phyloP scores from a whole-genome alignment of 1,140 invertebrate species.

The Chionoecetes opilio region DNA sequence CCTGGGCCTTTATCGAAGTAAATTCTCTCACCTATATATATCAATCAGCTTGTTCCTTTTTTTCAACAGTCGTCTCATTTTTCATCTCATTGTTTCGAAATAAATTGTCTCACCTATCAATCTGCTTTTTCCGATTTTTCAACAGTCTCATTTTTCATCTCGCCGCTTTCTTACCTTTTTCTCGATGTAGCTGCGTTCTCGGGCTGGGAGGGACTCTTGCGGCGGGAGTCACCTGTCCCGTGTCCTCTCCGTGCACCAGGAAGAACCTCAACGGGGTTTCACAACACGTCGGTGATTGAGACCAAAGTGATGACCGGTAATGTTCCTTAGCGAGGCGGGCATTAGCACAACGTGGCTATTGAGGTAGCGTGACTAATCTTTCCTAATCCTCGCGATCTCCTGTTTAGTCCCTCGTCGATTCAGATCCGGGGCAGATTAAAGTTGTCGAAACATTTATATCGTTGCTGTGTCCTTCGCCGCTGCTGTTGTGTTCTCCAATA shows the following conservation, averaged over 20 bases:
- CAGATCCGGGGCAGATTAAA: neutral
- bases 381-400: neutral
- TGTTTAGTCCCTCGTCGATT: neutral
- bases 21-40: too few relatives aligned
- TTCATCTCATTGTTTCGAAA: neutral
- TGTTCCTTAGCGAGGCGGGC: neutral
- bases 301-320: neutral
- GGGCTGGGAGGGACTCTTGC: neutral
- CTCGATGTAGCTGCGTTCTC: neutral
- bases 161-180: neutral
- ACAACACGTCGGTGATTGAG: neutral
- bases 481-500: neutral
- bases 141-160: neutral
- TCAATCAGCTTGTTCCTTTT: too few relatives aligned
- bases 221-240: too few relatives aligned
- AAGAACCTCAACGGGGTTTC: neutral
- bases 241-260: neutral
- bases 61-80: too few relatives aligned
- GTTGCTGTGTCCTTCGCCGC: neutral
- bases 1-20: too few relatives aligned
- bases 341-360: slow-evolving; percentile 6
- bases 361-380: neutral
- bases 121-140: too few relatives aligned
- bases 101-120: neutral
- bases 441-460: neutral